Conservation (phyloP, 2,797 vertebrate genomes). For the Moxostoma hubbsi region DNA sequence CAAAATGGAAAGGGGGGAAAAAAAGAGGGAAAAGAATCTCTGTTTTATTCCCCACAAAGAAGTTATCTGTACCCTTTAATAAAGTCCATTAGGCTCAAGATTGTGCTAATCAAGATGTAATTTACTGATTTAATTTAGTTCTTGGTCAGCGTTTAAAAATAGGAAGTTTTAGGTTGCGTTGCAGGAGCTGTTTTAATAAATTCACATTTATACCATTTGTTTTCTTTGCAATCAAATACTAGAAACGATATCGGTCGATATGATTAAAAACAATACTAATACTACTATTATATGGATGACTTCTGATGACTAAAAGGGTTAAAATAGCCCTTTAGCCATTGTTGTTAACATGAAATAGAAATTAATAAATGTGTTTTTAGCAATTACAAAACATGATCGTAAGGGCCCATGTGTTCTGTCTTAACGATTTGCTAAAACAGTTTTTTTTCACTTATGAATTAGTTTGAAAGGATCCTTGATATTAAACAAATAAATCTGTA, state of each 20-base stretch:
- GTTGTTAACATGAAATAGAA: neutral
- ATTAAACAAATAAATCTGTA: too few species aligned
- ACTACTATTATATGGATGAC: too few species aligned
- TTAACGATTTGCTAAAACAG: neutral
- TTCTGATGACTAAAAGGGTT: too few species aligned
- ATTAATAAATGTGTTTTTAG: too few species aligned
- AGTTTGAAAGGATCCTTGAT: too few species aligned
- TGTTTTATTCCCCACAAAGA: conserved; percentile 55
- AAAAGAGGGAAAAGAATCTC: too few species aligned
- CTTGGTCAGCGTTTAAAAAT: conserved; percentile 41
- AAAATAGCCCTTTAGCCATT: too few species aligned
- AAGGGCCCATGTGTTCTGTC: neutral
- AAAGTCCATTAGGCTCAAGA: conserved; percentile 79
- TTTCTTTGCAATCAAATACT: too few species aligned
- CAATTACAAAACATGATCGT: neutral
- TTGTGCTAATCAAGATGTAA: conserved; percentile 74
- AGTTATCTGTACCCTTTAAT: conserved; percentile 65
- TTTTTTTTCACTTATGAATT: neutral
- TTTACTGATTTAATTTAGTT: conserved; percentile 68
- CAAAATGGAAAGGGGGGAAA: conserved; percentile 40
- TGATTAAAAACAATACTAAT: too few species aligned
- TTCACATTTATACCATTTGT: neutral
- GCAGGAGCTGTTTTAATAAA: neutral
- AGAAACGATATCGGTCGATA: too few species aligned
- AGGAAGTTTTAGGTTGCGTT: conserved; percentile 53